Base-by-base conservation (phyloP, 2,113 vertebrate species). In the Esox niger region DNA sequence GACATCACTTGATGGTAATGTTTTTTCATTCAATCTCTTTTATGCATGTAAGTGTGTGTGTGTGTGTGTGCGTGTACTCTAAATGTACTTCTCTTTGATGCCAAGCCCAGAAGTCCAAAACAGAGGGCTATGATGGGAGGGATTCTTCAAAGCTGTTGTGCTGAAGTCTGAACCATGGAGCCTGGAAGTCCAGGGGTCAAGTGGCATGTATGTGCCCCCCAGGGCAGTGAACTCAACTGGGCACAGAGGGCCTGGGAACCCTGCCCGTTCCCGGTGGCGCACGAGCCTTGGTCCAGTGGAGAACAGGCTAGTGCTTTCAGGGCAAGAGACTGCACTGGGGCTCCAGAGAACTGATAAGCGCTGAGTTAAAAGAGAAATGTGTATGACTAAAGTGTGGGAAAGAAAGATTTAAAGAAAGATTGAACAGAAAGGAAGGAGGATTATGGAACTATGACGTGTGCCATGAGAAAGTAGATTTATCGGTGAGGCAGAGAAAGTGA, bases 371-470 rank as follows among this genome's bases (percentile, higher is more conserved):
- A 74, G 76, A 71, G 77, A 70, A 60, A 61, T 62, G 85, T 83
- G 80, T 73, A 67, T 73, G 82, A 70, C 62, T 66, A 1, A 74
- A 86, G 82, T 88, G 85, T 86, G 86, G 86, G 88, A 89, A 64
- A 54, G 27, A 32, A 30, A n/a, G 35, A 35, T 27, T 6, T 29
- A 25, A 31, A 61, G 86, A 83, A 67, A 64, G 55, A 30, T 58
- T 26, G 5, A 38, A 62, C 3, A 38, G 59, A 25, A 13, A 17
- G 55, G 82, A 80, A 71, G 69, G 35, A 74, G 73, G 69, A 79
- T 84, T 81, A 74, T 78, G 77, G 15, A 38, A 38, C 35, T 13
- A 9, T 38, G 35, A n/a, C n/a, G n/a, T n/a, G n/a, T n/a, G n/a
- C n/a, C n/a, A n/a, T n/a, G n/a, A n/a, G n/a, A n/a, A n/a, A n/a